Evolutionary conservation across 2,888 invertebrate genomes (phyloP), one percentile per base, ranked within the genome.

Genomic region (Pristionchus fissidentatus): DNA sequence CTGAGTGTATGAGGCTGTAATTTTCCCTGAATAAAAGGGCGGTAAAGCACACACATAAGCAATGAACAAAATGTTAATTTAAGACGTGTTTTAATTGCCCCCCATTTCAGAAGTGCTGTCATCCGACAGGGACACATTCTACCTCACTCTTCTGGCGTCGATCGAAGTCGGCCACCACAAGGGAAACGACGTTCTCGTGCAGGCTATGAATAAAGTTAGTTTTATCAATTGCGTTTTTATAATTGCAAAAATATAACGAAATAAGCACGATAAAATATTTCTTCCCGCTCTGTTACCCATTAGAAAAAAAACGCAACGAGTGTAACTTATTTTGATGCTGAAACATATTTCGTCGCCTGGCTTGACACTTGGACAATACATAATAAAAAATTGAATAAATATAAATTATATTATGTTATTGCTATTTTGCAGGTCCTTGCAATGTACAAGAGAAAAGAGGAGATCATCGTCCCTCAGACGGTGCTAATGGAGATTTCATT

Each of bases 101-200:
- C n/a, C 29, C 29, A 62, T 84, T 86, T 32, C 75, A 89, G 89
- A 85, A 78, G 66, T 87, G 22, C 52, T 84, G 26, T 55, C 84
- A 2, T 83, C 86, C 26, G 92, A 92, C 38, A 84, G 92, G 77
- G 93, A 92, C 87, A 92, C 92, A 0, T 92, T 92, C 85, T 92
- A 92, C 79, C 94, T 98, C 92, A 96, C 97, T 91, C 98, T 97
- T 93, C 95, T 98, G 93, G 98, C 98, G 0, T 97, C 97, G 0
- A 96, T 98, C 80, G 98, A 98, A 93, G 98, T 98, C 0, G 94
- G 96, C 88, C 96, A 96, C 89, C 97, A 98, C 93, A 98, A 98
- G 94, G 98, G 98, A n/a, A 97, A 97, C 38, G 95, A 96, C 10
- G 97, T 97, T 2, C 90, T 94, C n/a, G 92, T 93, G 83, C 93